Percentiles rank a stretch among this genome's conserved stretches.
Conservation (phyloP, 2,888 invertebrate species). For the Drosophila siamana region DNA sequence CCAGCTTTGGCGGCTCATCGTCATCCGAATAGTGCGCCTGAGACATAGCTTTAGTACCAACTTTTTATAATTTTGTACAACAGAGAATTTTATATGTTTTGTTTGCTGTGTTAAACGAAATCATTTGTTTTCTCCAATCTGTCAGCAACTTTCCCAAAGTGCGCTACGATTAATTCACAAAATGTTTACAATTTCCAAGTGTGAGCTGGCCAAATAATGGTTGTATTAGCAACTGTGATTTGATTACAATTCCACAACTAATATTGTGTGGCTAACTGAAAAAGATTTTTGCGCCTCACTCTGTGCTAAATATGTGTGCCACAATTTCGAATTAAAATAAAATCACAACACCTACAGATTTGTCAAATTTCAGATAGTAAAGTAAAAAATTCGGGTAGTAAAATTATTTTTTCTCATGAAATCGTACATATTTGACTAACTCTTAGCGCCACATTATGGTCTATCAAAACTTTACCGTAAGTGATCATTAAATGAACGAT, state of each 20-base stretch:
- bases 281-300: not conserved
- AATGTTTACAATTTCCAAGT: not conserved
- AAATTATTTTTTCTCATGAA: not conserved
- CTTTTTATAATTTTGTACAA: not conserved
- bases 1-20: conserved; percentile 54
- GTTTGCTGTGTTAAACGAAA: not conserved
- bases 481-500: not conserved
- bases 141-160: not conserved
- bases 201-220: not conserved
- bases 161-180: not conserved
- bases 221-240: not conserved
- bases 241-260: not conserved
- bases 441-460: conserved; percentile 39
- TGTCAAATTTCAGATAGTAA: conserved; percentile 28
- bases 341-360: not conserved
- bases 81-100: not conserved
- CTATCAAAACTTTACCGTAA: conserved; percentile 45
- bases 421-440: conserved; percentile 1
- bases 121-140: not conserved
- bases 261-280: not conserved
- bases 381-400: not conserved
- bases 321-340: not conserved
- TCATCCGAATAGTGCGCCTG: conserved; percentile 35
- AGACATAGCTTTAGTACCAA: conserved; percentile 37
- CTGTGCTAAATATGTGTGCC: not conserved